Evolutionary conservation across 2,797 vertebrate species (phyloP).

Genomic region (Botia kubotai): DNA sequence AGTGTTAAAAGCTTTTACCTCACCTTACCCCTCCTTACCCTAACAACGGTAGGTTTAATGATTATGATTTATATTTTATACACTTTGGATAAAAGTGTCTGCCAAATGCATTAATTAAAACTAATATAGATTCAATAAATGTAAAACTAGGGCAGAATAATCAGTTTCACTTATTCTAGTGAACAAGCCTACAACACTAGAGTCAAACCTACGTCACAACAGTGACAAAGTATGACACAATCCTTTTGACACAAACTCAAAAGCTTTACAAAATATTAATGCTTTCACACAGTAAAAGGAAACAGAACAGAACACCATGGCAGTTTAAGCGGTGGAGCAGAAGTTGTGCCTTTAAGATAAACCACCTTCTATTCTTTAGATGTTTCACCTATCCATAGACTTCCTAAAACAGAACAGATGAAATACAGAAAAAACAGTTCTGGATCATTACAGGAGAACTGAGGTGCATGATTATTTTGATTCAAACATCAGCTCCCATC

Average conservation of each 20-base stretch:
- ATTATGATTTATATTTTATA: too few relatives aligned
- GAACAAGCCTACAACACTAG: neutral
- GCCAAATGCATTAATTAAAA: too few relatives aligned
- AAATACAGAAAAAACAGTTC: conserved; percentile 3
- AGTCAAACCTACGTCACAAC: neutral
- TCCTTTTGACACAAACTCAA: conserved; percentile 3
- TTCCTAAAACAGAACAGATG: conserved; percentile 15
- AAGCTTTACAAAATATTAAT: conserved; percentile 29
- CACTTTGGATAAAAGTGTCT: too few relatives aligned
- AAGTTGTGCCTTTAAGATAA: conserved; percentile 5
- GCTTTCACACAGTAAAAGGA: conserved; percentile 5
- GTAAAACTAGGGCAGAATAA: neutral
- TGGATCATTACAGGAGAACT: conserved; percentile 46
- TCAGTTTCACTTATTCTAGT: neutral
- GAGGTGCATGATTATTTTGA: conserved; percentile 40
- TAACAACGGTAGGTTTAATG: too few relatives aligned
- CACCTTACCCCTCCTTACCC: too few relatives aligned
- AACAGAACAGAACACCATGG: conserved; percentile 15
- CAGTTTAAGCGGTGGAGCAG: conserved; percentile 11
- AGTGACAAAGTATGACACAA: neutral
- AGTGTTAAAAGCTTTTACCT: too few relatives aligned
- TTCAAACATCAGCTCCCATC: conserved; percentile 27
- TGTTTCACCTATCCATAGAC: neutral
- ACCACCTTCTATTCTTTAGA: conserved; percentile 15
- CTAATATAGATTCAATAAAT: neutral